These are phyloP conservation scores for Echinops telfairi DNA, from an alignment of 2,113 vertebrate genomes.

Conservation along the genomic window DNA sequence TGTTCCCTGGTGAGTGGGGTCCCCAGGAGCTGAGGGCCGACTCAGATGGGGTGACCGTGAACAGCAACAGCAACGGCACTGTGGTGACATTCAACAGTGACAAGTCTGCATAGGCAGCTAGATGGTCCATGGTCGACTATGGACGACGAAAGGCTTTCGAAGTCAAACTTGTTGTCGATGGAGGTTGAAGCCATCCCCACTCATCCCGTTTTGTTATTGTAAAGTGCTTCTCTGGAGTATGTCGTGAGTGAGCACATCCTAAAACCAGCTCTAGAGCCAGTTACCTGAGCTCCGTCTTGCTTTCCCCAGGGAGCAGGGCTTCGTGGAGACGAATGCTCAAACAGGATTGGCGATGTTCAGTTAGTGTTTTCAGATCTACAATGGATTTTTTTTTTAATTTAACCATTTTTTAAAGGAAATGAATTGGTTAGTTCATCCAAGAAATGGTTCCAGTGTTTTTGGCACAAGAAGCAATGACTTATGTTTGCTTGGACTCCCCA, in stretches of 20 bases:
- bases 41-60: neutral
- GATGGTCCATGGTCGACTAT: slow-evolving; percentile 20
- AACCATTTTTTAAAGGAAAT: slow-evolving; percentile 7
- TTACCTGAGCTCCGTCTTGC: slow-evolving; percentile 19
- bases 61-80: neutral
- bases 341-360: slow-evolving; percentile 25
- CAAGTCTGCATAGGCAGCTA: slow-evolving; percentile 20
- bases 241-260: slow-evolving; percentile 65
- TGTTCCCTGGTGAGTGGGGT: neutral
- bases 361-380: slow-evolving; percentile 18
- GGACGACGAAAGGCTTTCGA: slow-evolving; percentile 37
- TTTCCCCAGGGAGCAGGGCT: neutral
- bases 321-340: slow-evolving; percentile 46
- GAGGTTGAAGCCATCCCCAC: slow-evolving; percentile 65
- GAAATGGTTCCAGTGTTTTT: slow-evolving; percentile 60
- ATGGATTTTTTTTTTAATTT: neutral
- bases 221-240: slow-evolving; percentile 58
- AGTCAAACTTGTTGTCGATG: slow-evolving; percentile 61
- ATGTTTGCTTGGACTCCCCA: slow-evolving; percentile 51
- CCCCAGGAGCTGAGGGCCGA: neutral
- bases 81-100: neutral
- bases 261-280: slow-evolving; percentile 5
- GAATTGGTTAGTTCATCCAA: slow-evolving; percentile 64
- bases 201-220: slow-evolving; percentile 74
- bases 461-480: slow-evolving; percentile 64